These are phyloP conservation scores for Synanthedon andrenaeformis DNA, from an alignment of 2,888 invertebrate genomes.

Conservation along the genomic window DNA sequence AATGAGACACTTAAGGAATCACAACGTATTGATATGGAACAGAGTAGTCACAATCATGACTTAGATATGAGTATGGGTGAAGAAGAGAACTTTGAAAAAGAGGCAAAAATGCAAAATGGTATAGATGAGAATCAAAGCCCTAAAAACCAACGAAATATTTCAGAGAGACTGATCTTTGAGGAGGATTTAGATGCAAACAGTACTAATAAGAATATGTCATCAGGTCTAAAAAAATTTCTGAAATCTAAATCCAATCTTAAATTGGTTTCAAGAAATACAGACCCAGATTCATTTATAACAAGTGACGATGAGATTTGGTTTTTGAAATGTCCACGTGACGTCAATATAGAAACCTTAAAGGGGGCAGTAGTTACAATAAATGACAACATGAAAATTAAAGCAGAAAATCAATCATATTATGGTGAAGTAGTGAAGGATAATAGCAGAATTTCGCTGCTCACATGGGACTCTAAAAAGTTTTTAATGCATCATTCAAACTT, in stretches of 20 bases:
- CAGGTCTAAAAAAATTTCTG: not conserved
- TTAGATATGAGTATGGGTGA: too few species aligned
- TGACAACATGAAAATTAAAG: constrained; percentile 41
- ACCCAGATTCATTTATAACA: constrained; percentile 14
- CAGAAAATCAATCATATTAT: constrained; percentile 37
- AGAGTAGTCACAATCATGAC: too few species aligned
- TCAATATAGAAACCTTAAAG: constrained; percentile 26
- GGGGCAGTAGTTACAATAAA: constrained; percentile 24
- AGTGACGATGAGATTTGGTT: constrained; percentile 46
- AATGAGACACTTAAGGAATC: too few species aligned
- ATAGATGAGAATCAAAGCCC: too few species aligned
- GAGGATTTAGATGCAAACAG: too few species aligned
- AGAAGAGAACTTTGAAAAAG: too few species aligned
- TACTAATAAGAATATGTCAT: too few species aligned
- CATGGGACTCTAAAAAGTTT: constrained; percentile 14
- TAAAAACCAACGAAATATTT: too few species aligned
- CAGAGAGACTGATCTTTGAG: too few species aligned
- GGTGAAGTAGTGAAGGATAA: constrained; percentile 20
- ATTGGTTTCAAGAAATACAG: constrained; percentile 9
- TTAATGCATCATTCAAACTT: constrained; percentile 24
- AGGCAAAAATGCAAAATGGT: too few species aligned
- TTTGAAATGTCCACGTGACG: constrained; percentile 35
- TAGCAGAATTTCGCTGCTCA: constrained; percentile 18
- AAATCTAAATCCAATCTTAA: constrained; percentile 19
- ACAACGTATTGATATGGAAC: too few species aligned